Evolutionary conservation across 2,888 invertebrate genomes (phyloP).

Genomic region (Lucinisca nassula): DNA sequence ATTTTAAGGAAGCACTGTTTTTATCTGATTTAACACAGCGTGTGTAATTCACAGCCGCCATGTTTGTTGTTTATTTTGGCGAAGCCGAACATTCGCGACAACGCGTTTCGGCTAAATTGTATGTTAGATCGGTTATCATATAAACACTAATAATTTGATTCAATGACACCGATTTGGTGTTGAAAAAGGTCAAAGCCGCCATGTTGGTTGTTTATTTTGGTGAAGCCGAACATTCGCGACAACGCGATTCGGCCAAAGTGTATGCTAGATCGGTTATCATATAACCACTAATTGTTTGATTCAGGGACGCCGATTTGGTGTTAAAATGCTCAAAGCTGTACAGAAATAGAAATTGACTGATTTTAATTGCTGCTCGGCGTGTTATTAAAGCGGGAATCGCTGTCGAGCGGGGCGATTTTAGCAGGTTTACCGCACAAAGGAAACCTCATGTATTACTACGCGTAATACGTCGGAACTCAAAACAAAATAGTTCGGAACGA

Average conservation of each 20-base stretch:
- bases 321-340: background rate
- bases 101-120: background rate
- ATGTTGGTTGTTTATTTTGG: too few species aligned
- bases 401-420: background rate
- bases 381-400: background rate
- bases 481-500: background rate
- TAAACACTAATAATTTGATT: background rate
- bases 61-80: background rate
- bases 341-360: background rate
- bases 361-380: background rate
- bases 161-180: background rate
- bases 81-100: conserved; percentile 1
- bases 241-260: too few species aligned
- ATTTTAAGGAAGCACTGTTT: background rate
- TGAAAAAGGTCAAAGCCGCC: too few species aligned
- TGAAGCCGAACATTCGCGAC: too few species aligned
- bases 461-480: background rate
- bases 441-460: background rate
- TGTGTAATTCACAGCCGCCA: background rate
- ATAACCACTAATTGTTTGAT: too few species aligned
- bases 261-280: too few species aligned
- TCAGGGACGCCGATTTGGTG: too few species aligned
- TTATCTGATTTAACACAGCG: background rate
- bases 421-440: background rate
- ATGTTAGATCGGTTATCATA: background rate